phyloP scores from a whole-genome alignment of 2,888 invertebrate genomes.

The Lasioglossum lativentre region DNA sequence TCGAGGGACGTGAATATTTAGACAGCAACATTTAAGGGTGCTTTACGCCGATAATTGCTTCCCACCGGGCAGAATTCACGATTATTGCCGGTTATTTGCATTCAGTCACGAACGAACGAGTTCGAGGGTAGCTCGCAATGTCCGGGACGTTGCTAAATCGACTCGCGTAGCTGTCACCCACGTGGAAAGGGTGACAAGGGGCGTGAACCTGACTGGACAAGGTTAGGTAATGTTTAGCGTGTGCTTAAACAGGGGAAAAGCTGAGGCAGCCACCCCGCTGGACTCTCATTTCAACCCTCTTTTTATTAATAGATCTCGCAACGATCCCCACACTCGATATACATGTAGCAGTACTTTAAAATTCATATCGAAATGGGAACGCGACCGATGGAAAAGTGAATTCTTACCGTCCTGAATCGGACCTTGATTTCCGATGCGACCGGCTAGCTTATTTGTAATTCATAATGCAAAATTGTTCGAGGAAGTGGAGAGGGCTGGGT shows the following conservation, averaged over 20 bases:
- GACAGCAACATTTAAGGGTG: not conserved
- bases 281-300: not conserved
- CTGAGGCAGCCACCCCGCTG: no score
- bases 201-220: slow-evolving; percentile 58
- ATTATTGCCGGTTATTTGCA: not conserved
- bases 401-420: not conserved
- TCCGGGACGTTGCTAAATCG: slow-evolving; percentile 5
- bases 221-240: slow-evolving; percentile 54
- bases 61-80: not conserved
- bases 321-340: not conserved
- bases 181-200: slow-evolving; percentile 33
- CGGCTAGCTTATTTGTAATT: slow-evolving; percentile 57
- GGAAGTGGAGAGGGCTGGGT: slow-evolving; percentile 15
- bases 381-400: not conserved
- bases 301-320: not conserved
- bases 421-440: slow-evolving; percentile 12
- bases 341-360: not conserved
- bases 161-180: not conserved
- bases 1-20: not conserved
- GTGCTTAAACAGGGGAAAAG: not conserved
- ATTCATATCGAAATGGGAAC: slow-evolving; percentile 3
- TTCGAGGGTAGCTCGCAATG: not conserved
- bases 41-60: not conserved
- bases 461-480: slow-evolving; percentile 45
- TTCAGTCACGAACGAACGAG: not conserved